phyloP scores from a whole-genome alignment of 1,140 invertebrate species.

The Drosophila insularis region DNA sequence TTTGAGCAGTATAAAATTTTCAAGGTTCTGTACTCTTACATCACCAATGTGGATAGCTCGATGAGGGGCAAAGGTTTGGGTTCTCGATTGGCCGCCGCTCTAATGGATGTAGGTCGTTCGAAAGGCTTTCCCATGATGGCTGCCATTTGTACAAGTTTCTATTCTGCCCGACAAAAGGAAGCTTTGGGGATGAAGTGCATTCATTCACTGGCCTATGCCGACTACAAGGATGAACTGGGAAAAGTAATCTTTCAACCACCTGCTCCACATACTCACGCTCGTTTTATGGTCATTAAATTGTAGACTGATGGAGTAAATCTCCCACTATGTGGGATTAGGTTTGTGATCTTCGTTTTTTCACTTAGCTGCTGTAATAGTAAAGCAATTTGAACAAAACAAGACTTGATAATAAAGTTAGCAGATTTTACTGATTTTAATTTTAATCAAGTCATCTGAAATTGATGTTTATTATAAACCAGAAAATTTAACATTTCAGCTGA shows the following conservation, averaged over 20 bases:
- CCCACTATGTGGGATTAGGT: too few species aligned
- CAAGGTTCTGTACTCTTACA: conserved; percentile 43
- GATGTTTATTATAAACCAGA: too few species aligned
- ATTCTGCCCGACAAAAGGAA: conserved; percentile 46
- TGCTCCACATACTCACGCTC: conserved; percentile 36
- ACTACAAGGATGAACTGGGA: conserved; percentile 45
- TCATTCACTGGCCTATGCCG: conserved; percentile 24
- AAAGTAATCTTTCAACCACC: conserved; percentile 39
- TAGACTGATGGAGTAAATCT: background rate
- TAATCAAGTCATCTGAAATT: too few species aligned
- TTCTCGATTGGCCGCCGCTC: conserved; percentile 24
- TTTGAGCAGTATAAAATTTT: conserved; percentile 35
- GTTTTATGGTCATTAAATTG: conserved; percentile 35
- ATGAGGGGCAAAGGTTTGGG: conserved; percentile 49
- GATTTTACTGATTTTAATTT: too few species aligned
- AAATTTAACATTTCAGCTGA: too few species aligned
- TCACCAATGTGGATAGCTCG: conserved; percentile 32
- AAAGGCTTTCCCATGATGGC: conserved; percentile 43
- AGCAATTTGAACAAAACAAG: too few species aligned
- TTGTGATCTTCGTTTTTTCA: too few species aligned
- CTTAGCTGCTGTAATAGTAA: too few species aligned
- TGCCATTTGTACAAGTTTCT: conserved; percentile 48
- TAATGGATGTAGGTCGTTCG: conserved; percentile 43
- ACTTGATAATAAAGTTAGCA: too few species aligned
- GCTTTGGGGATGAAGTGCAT: conserved; percentile 48